Base-by-base conservation (phyloP, 64 coral and sea anemone genomes). In the Platygyra sinensis region DNA sequence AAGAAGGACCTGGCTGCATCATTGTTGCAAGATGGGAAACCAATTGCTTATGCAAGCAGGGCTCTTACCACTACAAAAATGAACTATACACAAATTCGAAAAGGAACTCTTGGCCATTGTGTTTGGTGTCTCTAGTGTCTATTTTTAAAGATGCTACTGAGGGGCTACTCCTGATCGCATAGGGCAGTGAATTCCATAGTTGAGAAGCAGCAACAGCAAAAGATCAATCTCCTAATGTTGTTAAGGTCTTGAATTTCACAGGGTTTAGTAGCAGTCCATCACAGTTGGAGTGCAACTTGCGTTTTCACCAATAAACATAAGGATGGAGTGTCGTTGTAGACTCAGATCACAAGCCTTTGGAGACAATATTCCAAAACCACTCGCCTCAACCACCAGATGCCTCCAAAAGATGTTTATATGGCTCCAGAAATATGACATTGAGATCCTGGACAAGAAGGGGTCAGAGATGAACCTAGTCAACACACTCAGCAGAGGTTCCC, bases 381-480 rank as follows among this genome's bases (percentile, higher is more conserved):
- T 86, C 10, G 31, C 10, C 20, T 13, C 57, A 14, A 33, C 33
- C 3, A 39, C 82, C 0, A 30, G 20, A 52, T 14, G 64, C 27
- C 63, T 86, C 8, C 30, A 89, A 49, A 33, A 60, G 31, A 79
- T 89, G 57, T 38, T 89, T 11, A 39, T 89, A 8, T n/a, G n/a
- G 11, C 27, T 24, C 10, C 31, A 19, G 12, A 3, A 16, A 0
- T 83, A 91, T 24, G 31, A 91, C 30, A 74, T 91, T 24, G 78
- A 91, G 13, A 67, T 91, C 2, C 20, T 39, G 19, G 76, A 91
- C 82, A 72, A 72, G 33, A 86, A 20, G 29, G 61, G 82, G n/a
- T 72, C 62, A 20, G 32, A 72, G n/a, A 86, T 91, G 55, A 15
- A 52, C 52, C 51, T 75, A 29, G 78, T 69, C 33, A 19, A 74